Evolutionary conservation across 1,140 invertebrate genomes (phyloP), one percentile per base, ranked within the genome.

Genomic region (Sarcophaga peregrina): DNA sequence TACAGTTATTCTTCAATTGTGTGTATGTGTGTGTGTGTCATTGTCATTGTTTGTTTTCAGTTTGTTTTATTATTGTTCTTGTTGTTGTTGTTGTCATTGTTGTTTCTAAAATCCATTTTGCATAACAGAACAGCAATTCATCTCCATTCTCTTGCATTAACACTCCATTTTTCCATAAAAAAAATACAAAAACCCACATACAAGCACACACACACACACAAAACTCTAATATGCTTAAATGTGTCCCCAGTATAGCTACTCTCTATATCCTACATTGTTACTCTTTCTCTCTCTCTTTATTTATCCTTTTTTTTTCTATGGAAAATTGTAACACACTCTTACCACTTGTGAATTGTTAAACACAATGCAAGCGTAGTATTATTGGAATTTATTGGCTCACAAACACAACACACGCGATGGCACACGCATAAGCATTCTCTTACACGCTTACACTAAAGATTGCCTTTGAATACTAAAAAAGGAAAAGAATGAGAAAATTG

Each of bases 351-450:
- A 37, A 37, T 37, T 37, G 25, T 37, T 37, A 37, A 37, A 37
- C 25, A 37, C 25, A 37, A 37, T 52, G 9, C 50, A 5, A 52
- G 13, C 5, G 25, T 52, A 1, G 20, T 68, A 68, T 68, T 68
- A 68, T 68, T 68, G n/a, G 15, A 68, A 68, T 68, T 68, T 68
- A 68, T 68, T 68, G 62, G 62, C 62, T 17, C 20, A 17, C 17
- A 20, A 20, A 17, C 62, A 37, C 25, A 2, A 37, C 25, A 37
- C 25, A n/a, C n/a, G n/a, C n/a, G n/a, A n/a, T n/a, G n/a, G n/a
- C n/a, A 37, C 25, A 37, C 25, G 25, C 25, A 37, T 4, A 37
- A 1, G 1, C 25, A 4, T 37, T 37, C 25, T 1, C 25, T 2
- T 4, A 37, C 25, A 37, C 25, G 4, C 25, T 37, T 37, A 37